These are phyloP conservation scores for Altica lythri DNA, from an alignment of 2,888 invertebrate genomes.

Conservation along the genomic window DNA sequence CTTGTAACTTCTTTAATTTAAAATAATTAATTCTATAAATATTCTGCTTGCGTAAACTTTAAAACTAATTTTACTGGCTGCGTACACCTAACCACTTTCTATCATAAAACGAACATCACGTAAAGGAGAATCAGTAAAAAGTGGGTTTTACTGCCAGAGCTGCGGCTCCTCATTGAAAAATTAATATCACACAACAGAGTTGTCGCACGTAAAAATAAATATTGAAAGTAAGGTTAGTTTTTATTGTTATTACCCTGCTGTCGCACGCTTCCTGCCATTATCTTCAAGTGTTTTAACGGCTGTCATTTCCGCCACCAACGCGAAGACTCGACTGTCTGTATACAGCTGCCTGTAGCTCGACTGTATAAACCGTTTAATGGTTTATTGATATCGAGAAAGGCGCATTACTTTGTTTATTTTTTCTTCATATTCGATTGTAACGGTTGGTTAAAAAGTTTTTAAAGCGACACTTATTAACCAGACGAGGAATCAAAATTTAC, in stretches of 20 bases:
- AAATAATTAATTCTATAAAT: too few relatives aligned
- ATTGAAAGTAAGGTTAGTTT: slow-evolving; percentile 50
- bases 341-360: background rate
- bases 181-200: slow-evolving; percentile 47
- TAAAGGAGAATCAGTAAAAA: slow-evolving; percentile 47
- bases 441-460: too few relatives aligned
- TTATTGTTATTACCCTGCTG: slow-evolving; percentile 46
- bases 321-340: background rate
- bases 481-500: too few relatives aligned
- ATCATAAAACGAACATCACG: slow-evolving; percentile 39
- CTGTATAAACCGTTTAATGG: slow-evolving; percentile 10
- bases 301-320: slow-evolving; percentile 15
- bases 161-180: slow-evolving; percentile 46
- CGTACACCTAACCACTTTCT: slow-evolving; percentile 2
- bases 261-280: slow-evolving; percentile 39
- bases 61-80: too few relatives aligned
- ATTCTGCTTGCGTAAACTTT: too few relatives aligned
- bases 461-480: too few relatives aligned
- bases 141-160: slow-evolving; percentile 41
- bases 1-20: too few relatives aligned
- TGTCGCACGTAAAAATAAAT: slow-evolving; percentile 49
- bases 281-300: slow-evolving; percentile 40
- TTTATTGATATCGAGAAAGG: slow-evolving; percentile 5
- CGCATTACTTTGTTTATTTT: background rate
- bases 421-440: too few relatives aligned